These are phyloP conservation scores for Rhinoderma darwinii DNA, from an alignment of 2,113 vertebrate species.

Conservation along the genomic window DNA sequence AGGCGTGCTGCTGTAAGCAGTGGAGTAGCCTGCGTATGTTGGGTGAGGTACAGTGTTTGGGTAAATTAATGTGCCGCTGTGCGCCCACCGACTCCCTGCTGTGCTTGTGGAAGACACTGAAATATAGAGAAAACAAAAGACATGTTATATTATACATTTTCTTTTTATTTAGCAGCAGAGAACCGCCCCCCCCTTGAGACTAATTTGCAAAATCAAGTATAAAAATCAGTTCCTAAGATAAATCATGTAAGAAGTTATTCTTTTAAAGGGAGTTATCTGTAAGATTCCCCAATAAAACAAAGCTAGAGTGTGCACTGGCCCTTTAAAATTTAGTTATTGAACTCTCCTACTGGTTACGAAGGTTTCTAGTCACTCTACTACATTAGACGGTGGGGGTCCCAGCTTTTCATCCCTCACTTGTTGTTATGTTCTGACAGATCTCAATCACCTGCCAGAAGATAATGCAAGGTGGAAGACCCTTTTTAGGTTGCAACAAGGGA, in stretches of 20 bases:
- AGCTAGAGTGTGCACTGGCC: too few species aligned
- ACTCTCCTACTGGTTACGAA: too few species aligned
- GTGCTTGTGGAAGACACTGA: constrained; percentile 81
- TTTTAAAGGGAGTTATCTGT: too few species aligned
- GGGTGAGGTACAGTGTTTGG: constrained; percentile 74
- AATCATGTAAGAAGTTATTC: too few species aligned
- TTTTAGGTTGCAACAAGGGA: not conserved
- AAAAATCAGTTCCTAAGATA: too few species aligned
- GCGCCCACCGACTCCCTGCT: constrained; percentile 82
- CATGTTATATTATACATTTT: not conserved
- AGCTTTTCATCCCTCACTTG: too few species aligned
- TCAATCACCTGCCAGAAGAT: not conserved
- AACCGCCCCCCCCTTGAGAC: too few species aligned
- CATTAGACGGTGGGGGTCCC: too few species aligned
- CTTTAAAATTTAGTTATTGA: too few species aligned
- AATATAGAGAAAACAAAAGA: constrained; percentile 47
- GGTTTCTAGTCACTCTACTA: too few species aligned
- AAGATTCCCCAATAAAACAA: too few species aligned
- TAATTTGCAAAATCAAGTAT: not conserved
- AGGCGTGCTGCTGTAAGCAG: constrained; percentile 77
- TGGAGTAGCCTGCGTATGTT: constrained; percentile 76
- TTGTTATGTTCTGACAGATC: too few species aligned
- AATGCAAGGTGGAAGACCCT: not conserved
- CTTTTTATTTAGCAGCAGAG: not conserved
- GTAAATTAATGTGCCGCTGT: constrained; percentile 74